Evolutionary conservation across 2,113 vertebrate genomes (phyloP).

Genomic region (Poeciliopsis retropinna): DNA sequence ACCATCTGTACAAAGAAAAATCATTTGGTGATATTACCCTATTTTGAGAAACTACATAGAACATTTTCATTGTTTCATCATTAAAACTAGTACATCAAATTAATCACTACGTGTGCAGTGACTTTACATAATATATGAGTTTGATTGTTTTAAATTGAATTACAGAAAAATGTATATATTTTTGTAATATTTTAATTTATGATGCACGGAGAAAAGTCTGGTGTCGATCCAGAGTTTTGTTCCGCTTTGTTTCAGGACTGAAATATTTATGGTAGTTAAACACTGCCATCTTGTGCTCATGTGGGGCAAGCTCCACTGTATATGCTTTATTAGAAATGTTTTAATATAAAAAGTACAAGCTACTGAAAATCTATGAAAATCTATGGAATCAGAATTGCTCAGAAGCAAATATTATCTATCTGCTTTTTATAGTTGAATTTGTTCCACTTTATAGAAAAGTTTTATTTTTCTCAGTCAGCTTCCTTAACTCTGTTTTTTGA

Average conservation of each 20-base stretch:
- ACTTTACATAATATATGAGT: too few species aligned
- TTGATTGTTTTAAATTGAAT: too few species aligned
- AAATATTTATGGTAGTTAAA: neutral
- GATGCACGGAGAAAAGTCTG: neutral
- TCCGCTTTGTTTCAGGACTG: neutral
- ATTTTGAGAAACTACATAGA: neutral
- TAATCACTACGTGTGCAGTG: too few species aligned
- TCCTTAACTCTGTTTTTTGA: neutral
- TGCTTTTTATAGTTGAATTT: neutral
- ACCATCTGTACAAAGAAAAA: neutral
- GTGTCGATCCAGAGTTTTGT: neutral
- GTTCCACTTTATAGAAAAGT: neutral
- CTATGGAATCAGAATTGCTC: neutral
- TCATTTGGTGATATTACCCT: neutral
- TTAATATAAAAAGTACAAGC: neutral
- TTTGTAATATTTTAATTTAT: neutral
- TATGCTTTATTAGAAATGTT: neutral
- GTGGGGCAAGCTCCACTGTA: neutral
- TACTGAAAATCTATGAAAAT: neutral
- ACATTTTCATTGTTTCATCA: neutral
- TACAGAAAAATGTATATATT: too few species aligned
- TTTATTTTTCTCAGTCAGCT: neutral
- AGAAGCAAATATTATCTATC: neutral
- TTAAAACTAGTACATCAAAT: too few species aligned
- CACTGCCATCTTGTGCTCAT: constrained; percentile 30